Evolutionary conservation across 2,113 vertebrate species (phyloP).

Genomic region (Ginglymostoma cirratum): DNA sequence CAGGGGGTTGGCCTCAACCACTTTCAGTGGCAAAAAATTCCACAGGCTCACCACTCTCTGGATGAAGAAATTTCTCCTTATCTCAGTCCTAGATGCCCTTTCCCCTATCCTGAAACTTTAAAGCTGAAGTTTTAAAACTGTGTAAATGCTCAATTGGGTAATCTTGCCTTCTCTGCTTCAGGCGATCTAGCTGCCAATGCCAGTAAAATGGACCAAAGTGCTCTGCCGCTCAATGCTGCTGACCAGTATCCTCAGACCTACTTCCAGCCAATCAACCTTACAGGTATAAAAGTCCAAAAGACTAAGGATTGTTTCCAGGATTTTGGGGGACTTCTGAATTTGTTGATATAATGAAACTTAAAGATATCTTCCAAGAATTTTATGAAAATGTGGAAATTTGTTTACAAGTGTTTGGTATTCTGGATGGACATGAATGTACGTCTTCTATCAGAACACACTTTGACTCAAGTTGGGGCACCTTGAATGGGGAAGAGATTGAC

Average conservation of each 20-base stretch:
- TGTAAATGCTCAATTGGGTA: background rate
- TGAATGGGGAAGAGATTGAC: background rate
- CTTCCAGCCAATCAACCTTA: constrained; percentile 77
- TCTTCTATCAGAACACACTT: background rate
- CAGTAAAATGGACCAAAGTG: constrained; percentile 17
- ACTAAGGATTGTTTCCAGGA: background rate
- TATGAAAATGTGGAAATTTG: background rate
- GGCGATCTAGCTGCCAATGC: constrained; percentile 21
- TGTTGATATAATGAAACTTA: background rate
- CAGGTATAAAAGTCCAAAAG: constrained; percentile 59
- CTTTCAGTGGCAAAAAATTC: no score
- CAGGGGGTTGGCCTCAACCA: no score
- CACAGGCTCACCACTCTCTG: no score
- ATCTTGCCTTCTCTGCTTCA: background rate
- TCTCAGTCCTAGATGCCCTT: no score
- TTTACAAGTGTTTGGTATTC: background rate
- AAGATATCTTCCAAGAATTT: background rate
- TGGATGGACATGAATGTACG: background rate
- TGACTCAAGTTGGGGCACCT: background rate
- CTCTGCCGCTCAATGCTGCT: constrained; percentile 49
- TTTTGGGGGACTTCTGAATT: background rate
- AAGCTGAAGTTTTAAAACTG: background rate
- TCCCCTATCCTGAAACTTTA: no score
- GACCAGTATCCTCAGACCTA: constrained; percentile 76
- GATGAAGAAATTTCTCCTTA: no score